These are phyloP conservation scores for Branchinecta sandiegonensis DNA, from an alignment of 2,888 invertebrate genomes.

Conservation along the genomic window DNA sequence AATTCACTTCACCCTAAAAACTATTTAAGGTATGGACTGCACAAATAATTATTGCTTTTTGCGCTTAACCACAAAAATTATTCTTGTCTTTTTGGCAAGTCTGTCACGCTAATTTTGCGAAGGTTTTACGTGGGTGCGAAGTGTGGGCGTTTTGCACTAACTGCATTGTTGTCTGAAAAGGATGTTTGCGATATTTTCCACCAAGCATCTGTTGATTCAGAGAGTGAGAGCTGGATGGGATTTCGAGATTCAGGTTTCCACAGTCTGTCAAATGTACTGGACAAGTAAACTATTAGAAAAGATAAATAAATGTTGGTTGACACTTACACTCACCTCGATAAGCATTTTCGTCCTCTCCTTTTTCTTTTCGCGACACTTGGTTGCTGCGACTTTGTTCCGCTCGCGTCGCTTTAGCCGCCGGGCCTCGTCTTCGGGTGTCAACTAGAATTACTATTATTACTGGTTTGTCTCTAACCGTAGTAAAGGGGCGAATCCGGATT, in stretches of 20 bases:
- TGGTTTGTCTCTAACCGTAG: too few species aligned
- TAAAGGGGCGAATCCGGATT: too few species aligned
- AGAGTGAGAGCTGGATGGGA: too few species aligned
- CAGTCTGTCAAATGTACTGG: too few species aligned
- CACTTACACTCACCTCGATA: constrained; percentile 41
- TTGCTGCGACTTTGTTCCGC: constrained; percentile 84
- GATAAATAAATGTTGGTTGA: constrained; percentile 1
- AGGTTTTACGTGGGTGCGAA: not conserved
- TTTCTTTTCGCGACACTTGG: constrained; percentile 85
- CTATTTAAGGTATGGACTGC: too few species aligned
- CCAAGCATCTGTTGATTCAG: too few species aligned
- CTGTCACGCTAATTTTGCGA: constrained; percentile 4
- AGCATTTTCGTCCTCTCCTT: constrained; percentile 72
- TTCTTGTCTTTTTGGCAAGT: not conserved
- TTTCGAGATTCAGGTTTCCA: too few species aligned
- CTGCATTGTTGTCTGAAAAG: not conserved
- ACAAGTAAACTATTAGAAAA: not conserved
- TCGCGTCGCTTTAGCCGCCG: constrained; percentile 68
- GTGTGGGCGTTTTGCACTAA: not conserved
- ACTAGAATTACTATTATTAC: constrained; percentile 36
- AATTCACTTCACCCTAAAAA: too few species aligned
- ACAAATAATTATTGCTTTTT: too few species aligned
- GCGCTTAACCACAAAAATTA: not conserved
- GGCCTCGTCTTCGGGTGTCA: constrained; percentile 84
- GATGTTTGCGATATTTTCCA: too few species aligned